Percentiles rank a stretch among this genome's conserved stretches.
These are phyloP conservation scores for Alentia gelatinosa DNA, from an alignment of 2,888 invertebrate species.

Conservation along the genomic window DNA sequence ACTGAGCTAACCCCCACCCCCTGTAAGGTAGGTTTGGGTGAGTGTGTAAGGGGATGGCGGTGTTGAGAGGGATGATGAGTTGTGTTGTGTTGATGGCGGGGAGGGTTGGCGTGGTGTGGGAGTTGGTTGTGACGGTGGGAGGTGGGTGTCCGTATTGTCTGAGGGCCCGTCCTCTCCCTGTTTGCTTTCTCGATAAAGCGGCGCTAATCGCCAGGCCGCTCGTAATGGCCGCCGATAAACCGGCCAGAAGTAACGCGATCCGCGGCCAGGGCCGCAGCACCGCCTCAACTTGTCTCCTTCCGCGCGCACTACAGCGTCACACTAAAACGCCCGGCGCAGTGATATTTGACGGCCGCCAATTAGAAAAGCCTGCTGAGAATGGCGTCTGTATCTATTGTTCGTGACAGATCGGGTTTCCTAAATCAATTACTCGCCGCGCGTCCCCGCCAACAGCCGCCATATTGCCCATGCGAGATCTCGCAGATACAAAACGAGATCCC, in stretches of 20 bases:
- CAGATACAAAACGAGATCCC: background rate
- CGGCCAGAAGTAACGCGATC: background rate
- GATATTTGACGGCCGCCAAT: constrained; percentile 22
- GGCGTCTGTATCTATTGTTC: background rate
- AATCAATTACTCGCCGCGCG: constrained; percentile 38
- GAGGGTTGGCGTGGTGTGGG: background rate
- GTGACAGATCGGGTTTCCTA: background rate
- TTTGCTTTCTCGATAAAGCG: background rate
- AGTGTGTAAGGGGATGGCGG: no score
- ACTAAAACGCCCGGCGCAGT: constrained; percentile 2
- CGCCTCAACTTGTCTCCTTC: background rate
- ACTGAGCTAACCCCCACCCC: no score
- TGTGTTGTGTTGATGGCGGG: background rate
- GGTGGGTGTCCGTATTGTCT: background rate
- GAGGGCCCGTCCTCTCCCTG: background rate
- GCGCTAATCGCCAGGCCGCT: background rate
- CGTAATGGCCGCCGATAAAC: background rate
- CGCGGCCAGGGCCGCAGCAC: background rate
- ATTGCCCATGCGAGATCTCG: background rate
- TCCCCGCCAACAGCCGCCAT: background rate
- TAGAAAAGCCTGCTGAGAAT: background rate
- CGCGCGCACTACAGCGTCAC: background rate
- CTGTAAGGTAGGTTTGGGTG: no score
- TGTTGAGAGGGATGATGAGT: no score
- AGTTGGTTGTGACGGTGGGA: background rate